Percentiles rank a stretch among this genome's conserved stretches.
Conservation (phyloP, 2,113 vertebrate genomes). For the Nothobranchius kuhntae region DNA sequence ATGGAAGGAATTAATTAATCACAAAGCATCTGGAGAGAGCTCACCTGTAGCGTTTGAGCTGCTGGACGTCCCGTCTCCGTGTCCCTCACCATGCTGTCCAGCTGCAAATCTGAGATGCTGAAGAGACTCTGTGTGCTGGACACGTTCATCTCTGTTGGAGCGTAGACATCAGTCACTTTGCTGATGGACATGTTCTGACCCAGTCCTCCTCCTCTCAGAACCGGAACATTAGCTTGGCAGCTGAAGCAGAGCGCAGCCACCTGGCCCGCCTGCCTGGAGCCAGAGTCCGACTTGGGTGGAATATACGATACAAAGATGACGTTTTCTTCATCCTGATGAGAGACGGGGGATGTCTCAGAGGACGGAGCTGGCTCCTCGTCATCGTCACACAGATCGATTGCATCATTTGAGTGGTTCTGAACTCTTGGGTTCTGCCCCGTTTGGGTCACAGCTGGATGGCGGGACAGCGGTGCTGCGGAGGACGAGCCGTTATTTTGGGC, state of each 20-base stretch:
- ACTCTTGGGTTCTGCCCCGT: background rate
- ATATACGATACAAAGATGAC: slow-evolving; percentile 80
- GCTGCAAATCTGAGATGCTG: slow-evolving; percentile 1
- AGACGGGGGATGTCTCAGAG: background rate
- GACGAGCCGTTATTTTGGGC: slow-evolving; percentile 68
- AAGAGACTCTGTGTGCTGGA: background rate
- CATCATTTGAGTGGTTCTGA: slow-evolving; percentile 38
- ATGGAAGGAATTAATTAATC: too few species aligned
- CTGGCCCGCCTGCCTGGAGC: background rate
- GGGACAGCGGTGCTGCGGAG: background rate
- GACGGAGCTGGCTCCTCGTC: slow-evolving; percentile 28
- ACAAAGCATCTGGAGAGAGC: too few species aligned
- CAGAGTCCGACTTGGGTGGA: slow-evolving; percentile 60
- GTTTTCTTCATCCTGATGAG: slow-evolving; percentile 67
- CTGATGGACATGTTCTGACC: background rate
- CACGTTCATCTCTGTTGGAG: background rate
- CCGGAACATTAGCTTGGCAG: background rate
- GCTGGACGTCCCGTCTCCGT: background rate
- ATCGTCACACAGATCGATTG: slow-evolving; percentile 77
- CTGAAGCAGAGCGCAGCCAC: too few species aligned
- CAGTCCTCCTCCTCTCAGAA: background rate
- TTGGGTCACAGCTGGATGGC: background rate
- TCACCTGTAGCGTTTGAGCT: too few species aligned
- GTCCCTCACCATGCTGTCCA: background rate
- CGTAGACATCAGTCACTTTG: background rate